Conservation (phyloP, 2,797 vertebrate genomes). For the Enteromius radiatus region DNA sequence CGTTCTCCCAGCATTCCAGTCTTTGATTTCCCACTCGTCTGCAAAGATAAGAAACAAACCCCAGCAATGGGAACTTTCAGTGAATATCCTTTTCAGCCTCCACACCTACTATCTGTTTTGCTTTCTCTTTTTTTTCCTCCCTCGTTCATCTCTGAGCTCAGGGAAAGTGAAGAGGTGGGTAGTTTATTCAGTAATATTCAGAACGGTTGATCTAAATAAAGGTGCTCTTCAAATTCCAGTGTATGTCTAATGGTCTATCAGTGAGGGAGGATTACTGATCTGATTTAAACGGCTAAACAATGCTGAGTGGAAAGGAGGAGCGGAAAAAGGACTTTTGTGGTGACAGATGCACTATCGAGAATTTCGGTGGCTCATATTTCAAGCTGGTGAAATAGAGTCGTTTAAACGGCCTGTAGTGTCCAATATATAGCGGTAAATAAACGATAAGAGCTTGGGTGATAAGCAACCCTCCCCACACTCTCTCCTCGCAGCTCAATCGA, state of each 20-base stretch:
- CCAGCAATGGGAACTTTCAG: conserved; percentile 64
- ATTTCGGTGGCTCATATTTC: conserved; percentile 55
- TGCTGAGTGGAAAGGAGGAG: conserved; percentile 52
- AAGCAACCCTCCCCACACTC: conserved; percentile 69
- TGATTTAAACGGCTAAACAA: conserved; percentile 62
- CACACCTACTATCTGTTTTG: conserved; percentile 65
- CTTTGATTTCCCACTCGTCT: conserved; percentile 65
- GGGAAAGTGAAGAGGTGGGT: conserved; percentile 66
- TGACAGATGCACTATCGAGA: conserved; percentile 58
- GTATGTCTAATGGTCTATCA: conserved; percentile 67
- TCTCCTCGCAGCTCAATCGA: conserved; percentile 73
- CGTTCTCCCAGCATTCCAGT: conserved; percentile 40
- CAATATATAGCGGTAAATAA: conserved; percentile 56
- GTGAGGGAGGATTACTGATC: conserved; percentile 63
- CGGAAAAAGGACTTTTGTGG: conserved; percentile 49
- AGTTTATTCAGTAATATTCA: conserved; percentile 67
- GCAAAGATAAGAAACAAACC: conserved; percentile 67
- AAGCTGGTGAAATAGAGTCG: conserved; percentile 44
- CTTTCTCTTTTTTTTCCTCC: conserved; percentile 57
- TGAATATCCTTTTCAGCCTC: conserved; percentile 65
- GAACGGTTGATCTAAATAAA: conserved; percentile 70
- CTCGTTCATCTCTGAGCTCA: conserved; percentile 54
- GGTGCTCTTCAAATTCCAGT: conserved; percentile 69
- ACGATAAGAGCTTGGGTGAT: conserved; percentile 65
- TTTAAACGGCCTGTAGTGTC: conserved; percentile 47